Evolutionary conservation across 1,140 invertebrate species (phyloP), one percentile per base, ranked within the genome.

Genomic region (Venturia canescens): DNA sequence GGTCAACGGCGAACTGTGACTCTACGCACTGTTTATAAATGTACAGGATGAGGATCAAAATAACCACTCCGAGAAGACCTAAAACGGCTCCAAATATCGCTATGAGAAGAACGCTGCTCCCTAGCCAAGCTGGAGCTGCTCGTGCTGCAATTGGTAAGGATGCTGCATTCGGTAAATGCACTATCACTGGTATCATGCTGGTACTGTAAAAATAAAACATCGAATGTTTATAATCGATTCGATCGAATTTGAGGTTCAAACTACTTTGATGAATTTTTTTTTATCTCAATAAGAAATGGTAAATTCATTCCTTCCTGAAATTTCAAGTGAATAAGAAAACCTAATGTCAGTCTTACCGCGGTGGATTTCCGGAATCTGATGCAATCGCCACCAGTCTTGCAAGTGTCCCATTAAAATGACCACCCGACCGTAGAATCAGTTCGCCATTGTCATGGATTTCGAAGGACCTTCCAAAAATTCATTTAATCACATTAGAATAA

Each of bases 1-100:
- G n/a, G n/a, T n/a, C n/a, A n/a, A n/a, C n/a, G n/a, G n/a, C n/a
- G n/a, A n/a, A n/a, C n/a, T n/a, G n/a, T n/a, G n/a, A n/a, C n/a
- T n/a, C 74, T 80, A 93, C 94, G 94, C 90, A 96, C 95, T 94
- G 93, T 90, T 95, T 95, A 86, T 95, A 95, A 86, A 97, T 96
- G 89, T 97, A 96, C 79, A 94, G 90, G 23, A 96, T 93, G 11
- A 97, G 92, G 72, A 95, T 92, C 13, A 95, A 91, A 81, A 97
- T 95, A n/a, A 97, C 93, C 57, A 96, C 91, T 50, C 94, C 94
- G 27, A 97, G 93, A 26, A 96, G 88, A 21, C 94, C 94, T n/a
- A 97, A 90, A 67, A 96, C 93, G 18, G 94, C 93, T 44, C 95
- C 96, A 83, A 96, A 94, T 27, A 95, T 93, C n/a, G 95, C 93